Base-by-base conservation (phyloP, 2,888 invertebrate species). In the Phalera bucephala region DNA sequence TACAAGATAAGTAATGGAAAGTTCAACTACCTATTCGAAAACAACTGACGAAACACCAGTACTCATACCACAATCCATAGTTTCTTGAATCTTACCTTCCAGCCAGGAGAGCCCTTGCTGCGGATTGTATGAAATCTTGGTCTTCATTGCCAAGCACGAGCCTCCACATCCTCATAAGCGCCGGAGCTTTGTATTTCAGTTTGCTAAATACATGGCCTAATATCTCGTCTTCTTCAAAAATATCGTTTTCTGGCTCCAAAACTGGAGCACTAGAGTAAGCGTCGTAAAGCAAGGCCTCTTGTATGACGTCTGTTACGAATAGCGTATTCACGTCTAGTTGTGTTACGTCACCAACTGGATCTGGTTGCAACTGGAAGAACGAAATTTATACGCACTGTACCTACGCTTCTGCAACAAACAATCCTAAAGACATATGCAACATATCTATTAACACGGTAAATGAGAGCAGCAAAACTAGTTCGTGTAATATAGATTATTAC, bases 221-320 rank as follows among this genome's bases (percentile, higher is more conserved):
- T 11, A 87, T 72, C 0, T 19, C 46, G 0, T 54, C 45, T 48
- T 80, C 80, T 0, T 72, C 60, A 15, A 72, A 78, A 0, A 88
- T 13, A 15, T 73, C 48, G 0, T 51, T 49, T 0, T 1, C 32
- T 1, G 72, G 51, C 33, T 80, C 65, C 2, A 89, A 39, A 0
- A 68, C 40, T 7, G 41, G 42, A 0, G 74, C 48, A 19, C 37
- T 51, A 0, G 34, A 3, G 27, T 78, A 82, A 0, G 69, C 67
- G 38, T 89, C 89, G 2, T 54, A 57, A 0, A 74, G 60, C 4
- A 89, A 51, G 45, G 80, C 75, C 33, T 88, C 87, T 67, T 85
- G 87, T 7, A 88, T 76, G 0, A 88, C 48, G 10, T 89, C 87
- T 1, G 79, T 68, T 5, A 77, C 69, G 28, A 88, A 88, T 28